phyloP scores from a whole-genome alignment of 2,113 vertebrate species.

The Crocuta crocuta region DNA sequence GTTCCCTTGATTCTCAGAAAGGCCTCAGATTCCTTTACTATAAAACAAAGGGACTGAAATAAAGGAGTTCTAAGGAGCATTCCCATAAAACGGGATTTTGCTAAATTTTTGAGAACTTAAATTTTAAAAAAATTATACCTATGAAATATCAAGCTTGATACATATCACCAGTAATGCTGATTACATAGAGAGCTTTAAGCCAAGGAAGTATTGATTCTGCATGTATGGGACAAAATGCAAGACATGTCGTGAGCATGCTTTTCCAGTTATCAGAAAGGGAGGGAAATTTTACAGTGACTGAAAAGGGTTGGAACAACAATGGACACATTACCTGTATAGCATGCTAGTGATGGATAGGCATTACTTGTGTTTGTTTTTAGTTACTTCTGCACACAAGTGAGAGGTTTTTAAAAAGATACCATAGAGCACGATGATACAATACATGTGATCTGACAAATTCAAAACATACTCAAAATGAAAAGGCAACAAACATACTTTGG shows the following conservation, averaged over 20 bases:
- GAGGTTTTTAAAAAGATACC: constrained; percentile 77
- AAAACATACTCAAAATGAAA: constrained; percentile 81
- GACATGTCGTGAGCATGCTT: constrained; percentile 55
- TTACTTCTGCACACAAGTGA: constrained; percentile 76
- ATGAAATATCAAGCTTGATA: constrained; percentile 16
- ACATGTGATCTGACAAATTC: constrained; percentile 53
- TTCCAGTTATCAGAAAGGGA: constrained; percentile 78
- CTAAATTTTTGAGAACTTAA: constrained; percentile 6
- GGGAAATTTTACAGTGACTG: constrained; percentile 72
- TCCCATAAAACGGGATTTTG: constrained; percentile 59
- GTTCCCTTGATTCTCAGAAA: background rate
- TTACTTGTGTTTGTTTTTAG: constrained; percentile 75
- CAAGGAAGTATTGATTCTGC: constrained; percentile 54
- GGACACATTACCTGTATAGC: constrained; percentile 75
- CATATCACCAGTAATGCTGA: background rate
- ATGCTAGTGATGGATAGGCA: constrained; percentile 79
- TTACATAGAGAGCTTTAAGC: constrained; percentile 39
- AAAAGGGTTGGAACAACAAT: constrained; percentile 64
- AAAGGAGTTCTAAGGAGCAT: constrained; percentile 14
- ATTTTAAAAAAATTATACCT: background rate
- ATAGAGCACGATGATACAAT: constrained; percentile 73
- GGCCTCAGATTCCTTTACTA: constrained; percentile 24
- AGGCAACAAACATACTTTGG: constrained; percentile 78
- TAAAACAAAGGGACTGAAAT: background rate
- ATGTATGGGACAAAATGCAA: constrained; percentile 69